Percentiles rank a stretch among this genome's conserved stretches.
Conservation (phyloP, 2,113 vertebrate genomes). For the Leptocoma aspasia region DNA sequence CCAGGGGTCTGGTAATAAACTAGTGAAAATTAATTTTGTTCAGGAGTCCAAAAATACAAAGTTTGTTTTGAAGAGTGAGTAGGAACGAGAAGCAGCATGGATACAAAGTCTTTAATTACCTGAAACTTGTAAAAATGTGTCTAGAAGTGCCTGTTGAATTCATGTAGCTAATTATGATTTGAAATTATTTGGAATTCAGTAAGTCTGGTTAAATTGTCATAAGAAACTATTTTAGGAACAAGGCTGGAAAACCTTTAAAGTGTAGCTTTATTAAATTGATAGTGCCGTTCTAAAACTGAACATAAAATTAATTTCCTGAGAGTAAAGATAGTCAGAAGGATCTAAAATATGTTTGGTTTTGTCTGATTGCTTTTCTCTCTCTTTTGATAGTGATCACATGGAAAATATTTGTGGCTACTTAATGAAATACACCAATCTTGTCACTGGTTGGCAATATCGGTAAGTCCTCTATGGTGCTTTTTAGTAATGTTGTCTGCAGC, state of each 20-base stretch:
- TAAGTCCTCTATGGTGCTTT: constrained; percentile 62
- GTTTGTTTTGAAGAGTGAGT: background rate
- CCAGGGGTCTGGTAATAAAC: background rate
- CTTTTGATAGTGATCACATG: constrained; percentile 89
- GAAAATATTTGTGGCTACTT: constrained; percentile 95
- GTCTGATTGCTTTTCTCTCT: constrained; percentile 18
- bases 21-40: background rate
- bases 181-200: background rate
- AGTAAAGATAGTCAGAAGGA: background rate
- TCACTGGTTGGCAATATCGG: constrained; percentile 98
- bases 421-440: constrained; percentile 98
- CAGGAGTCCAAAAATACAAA: background rate
- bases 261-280: background rate
- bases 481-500: background rate
- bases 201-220: background rate
- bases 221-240: background rate
- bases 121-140: background rate
- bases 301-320: background rate
- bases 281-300: background rate
- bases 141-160: background rate
- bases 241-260: background rate
- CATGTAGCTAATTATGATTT: background rate
- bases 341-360: background rate
- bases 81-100: background rate
- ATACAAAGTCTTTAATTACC: background rate